A percentile compares a stretch with the other conserved stretches of the same genome.
phyloP scores from a whole-genome alignment of 2,888 invertebrate species.

The Phyllotreta cruciferae region DNA sequence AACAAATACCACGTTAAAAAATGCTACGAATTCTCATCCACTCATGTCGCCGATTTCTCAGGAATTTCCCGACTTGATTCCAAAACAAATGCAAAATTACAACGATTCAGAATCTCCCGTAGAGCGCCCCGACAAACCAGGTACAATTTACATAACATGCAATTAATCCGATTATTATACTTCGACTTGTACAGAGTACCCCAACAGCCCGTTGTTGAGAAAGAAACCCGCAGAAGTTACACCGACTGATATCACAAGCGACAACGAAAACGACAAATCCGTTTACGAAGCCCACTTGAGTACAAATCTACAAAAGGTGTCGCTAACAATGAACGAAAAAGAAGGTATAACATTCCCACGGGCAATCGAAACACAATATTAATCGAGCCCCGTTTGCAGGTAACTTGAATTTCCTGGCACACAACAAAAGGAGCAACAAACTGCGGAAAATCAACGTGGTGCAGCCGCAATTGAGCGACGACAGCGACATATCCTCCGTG shows the following conservation, averaged over 20 bases:
- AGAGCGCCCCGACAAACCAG: not conserved
- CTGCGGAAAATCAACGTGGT: conserved; percentile 56
- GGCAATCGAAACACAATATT: not conserved
- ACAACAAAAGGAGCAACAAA: conserved; percentile 57
- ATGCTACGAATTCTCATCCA: conserved; percentile 59
- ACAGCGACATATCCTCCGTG: conserved; percentile 58
- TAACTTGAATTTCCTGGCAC: conserved; percentile 58
- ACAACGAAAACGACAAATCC: conserved; percentile 63
- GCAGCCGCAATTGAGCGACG: conserved; percentile 50
- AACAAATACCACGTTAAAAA: conserved; percentile 34
- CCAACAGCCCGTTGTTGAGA: conserved; percentile 66
- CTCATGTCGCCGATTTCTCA: conserved; percentile 57
- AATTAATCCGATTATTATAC: not conserved
- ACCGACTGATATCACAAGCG: conserved; percentile 55
- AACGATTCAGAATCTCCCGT: conserved; percentile 38
- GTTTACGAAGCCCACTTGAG: conserved; percentile 63
- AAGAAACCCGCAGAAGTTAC: conserved; percentile 64
- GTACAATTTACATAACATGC: not conserved
- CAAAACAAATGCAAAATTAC: conserved; percentile 50
- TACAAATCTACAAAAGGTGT: conserved; percentile 62
- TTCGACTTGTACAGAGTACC: conserved; percentile 57
- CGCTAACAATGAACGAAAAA: conserved; percentile 61
- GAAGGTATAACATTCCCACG: conserved; percentile 51
- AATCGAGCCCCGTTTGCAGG: conserved; percentile 44
- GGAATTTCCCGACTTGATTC: conserved; percentile 58